phyloP scores from a whole-genome alignment of 2,113 vertebrate genomes.

The Echinops telfairi region DNA sequence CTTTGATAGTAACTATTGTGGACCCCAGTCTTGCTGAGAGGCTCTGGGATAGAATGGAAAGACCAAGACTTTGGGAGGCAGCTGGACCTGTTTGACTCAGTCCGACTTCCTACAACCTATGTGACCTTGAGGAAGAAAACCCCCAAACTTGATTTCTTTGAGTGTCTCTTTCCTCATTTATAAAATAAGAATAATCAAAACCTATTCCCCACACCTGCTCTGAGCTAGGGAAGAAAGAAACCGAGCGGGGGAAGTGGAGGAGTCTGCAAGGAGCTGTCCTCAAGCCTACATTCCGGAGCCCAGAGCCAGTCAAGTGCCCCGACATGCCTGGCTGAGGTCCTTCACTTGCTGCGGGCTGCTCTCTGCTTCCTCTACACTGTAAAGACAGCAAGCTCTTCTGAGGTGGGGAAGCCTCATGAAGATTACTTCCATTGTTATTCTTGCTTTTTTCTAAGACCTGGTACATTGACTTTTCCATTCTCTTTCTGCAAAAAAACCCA shows the following conservation, averaged over 20 bases:
- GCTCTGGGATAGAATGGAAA: not conserved
- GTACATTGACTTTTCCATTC: not conserved
- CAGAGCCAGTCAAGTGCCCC: not conserved
- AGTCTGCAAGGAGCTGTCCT: not conserved
- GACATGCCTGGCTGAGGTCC: not conserved
- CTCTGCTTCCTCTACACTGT: not conserved
- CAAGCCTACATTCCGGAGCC: not conserved
- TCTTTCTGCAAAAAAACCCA: not conserved
- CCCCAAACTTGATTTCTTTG: not conserved
- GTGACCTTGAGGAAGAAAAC: not conserved
- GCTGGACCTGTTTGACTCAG: not conserved
- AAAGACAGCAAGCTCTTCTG: not conserved
- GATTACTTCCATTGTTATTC: not conserved
- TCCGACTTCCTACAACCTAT: no score
- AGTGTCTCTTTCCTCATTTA: not conserved
- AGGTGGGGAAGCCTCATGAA: not conserved
- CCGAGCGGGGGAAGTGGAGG: not conserved
- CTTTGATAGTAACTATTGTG: constrained; percentile 9
- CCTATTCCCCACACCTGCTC: not conserved
- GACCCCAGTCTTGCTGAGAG: not conserved
- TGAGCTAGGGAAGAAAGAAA: not conserved
- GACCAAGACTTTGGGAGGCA: not conserved
- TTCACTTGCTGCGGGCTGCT: not conserved
- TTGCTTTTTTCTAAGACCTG: not conserved
- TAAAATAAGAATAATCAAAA: not conserved